Conservation (phyloP, 2,797 vertebrate species). For the Esox masquinongy region DNA sequence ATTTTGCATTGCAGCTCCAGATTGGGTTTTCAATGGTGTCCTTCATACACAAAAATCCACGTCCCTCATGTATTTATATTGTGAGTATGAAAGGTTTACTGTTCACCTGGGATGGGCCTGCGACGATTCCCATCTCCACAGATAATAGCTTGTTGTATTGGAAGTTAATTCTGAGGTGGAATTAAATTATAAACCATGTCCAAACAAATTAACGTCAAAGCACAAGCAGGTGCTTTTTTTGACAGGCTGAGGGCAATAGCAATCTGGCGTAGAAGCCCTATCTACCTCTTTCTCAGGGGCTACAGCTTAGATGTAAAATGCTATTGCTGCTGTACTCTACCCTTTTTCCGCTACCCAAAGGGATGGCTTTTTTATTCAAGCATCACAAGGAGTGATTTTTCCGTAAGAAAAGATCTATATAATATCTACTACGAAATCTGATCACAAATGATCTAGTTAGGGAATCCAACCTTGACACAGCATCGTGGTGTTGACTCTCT, state of each 20-base stretch:
- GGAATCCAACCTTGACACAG: constrained; percentile 11
- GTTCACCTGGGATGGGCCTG: constrained; percentile 57
- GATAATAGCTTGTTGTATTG: constrained; percentile 64
- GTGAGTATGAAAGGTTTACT: constrained; percentile 57
- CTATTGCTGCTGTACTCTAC: constrained; percentile 20
- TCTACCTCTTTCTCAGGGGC: constrained; percentile 46
- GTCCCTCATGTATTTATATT: constrained; percentile 49
- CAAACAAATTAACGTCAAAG: constrained; percentile 78
- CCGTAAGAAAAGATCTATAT: not conserved
- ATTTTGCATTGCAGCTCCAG: constrained; percentile 23
- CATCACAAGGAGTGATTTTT: not conserved
- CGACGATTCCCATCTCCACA: constrained; percentile 47
- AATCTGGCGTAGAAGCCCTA: constrained; percentile 65
- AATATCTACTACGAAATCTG: not conserved
- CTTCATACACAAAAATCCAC: constrained; percentile 51
- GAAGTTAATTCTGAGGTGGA: constrained; percentile 70
- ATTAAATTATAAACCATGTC: constrained; percentile 80
- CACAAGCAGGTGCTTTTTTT: constrained; percentile 71
- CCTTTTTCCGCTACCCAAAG: not conserved
- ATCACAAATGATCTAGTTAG: constrained; percentile 12
- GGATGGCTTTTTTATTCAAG: not conserved
- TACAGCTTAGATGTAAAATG: constrained; percentile 52
- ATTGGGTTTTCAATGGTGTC: constrained; percentile 61
- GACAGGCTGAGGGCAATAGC: constrained; percentile 63
- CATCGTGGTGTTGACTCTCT: constrained; percentile 1